Conservation (phyloP, 2,113 vertebrate species). For the human (Homo sapiens) region DNA sequence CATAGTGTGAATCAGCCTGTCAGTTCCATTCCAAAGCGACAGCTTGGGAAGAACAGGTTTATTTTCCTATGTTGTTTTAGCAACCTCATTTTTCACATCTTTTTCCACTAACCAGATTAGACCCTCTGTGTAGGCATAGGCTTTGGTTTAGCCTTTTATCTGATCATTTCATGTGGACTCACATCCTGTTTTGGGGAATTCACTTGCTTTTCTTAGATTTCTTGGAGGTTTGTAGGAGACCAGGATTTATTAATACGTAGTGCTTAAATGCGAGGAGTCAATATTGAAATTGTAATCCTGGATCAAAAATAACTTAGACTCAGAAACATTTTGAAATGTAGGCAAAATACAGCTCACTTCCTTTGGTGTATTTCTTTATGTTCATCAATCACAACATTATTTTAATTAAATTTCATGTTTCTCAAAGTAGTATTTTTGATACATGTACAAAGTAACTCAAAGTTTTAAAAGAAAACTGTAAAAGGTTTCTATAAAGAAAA, state of each 20-base stretch:
- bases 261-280: neutral
- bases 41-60: conserved; percentile 43
- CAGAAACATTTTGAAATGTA: neutral
- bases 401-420: conserved; percentile 30
- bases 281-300: neutral
- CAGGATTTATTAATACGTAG: neutral
- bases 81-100: conserved; percentile 5
- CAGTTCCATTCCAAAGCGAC: conserved; percentile 9
- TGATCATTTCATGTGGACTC: conserved; percentile 29
- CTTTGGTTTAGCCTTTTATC: conserved; percentile 33
- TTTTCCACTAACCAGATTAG: conserved; percentile 37
- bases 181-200: neutral
- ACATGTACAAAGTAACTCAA: neutral
- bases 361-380: neutral
- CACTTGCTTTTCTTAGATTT: conserved; percentile 7
- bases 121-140: neutral
- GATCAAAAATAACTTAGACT: conserved; percentile 26
- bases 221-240: neutral
- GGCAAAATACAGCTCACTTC: neutral
- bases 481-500: neutral
- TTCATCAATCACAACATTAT: neutral
- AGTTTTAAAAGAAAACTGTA: neutral
- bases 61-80: conserved; percentile 41
- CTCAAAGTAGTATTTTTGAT: neutral
- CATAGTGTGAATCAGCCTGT: conserved; percentile 37